Evolutionary conservation across 2,888 invertebrate genomes (phyloP).

Genomic region (Crocallis elinguaria): DNA sequence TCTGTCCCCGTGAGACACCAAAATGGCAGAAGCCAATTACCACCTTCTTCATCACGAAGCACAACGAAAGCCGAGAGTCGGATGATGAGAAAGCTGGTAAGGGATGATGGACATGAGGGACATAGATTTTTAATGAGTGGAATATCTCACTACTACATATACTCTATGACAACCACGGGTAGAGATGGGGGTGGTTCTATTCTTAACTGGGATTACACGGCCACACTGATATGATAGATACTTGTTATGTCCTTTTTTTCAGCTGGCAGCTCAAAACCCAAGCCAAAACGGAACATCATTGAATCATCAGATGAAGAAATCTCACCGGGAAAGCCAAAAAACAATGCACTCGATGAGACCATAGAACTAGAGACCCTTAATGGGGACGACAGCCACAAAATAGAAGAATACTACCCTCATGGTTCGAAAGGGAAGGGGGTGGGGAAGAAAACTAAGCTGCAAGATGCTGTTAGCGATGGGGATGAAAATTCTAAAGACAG

Average conservation of each 20-base stretch:
- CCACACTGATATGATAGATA: too few relatives aligned
- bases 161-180: too few relatives aligned
- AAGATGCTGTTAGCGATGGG: neutral
- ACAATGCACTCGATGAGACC: constrained; percentile 62
- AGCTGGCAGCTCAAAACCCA: constrained; percentile 46
- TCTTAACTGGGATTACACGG: too few relatives aligned
- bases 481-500: neutral
- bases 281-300: constrained; percentile 57
- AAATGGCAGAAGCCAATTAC: constrained; percentile 85
- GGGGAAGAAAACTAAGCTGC: constrained; percentile 54
- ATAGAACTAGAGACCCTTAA: constrained; percentile 59
- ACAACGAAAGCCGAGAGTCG: constrained; percentile 21
- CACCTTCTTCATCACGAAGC: constrained; percentile 69
- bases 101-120: too few relatives aligned
- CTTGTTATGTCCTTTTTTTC: too few relatives aligned
- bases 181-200: too few relatives aligned
- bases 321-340: constrained; percentile 49
- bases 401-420: constrained; percentile 68
- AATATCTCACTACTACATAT: too few relatives aligned
- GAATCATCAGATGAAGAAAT: constrained; percentile 57
- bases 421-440: constrained; percentile 55
- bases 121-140: too few relatives aligned
- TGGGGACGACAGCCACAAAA: constrained; percentile 71
- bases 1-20: constrained; percentile 82
- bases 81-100: constrained; percentile 36